A percentile compares a stretch with the other conserved stretches of the same genome.
phyloP scores from a whole-genome alignment of 2,797 vertebrate genomes.

The Loriculus beryllinus region DNA sequence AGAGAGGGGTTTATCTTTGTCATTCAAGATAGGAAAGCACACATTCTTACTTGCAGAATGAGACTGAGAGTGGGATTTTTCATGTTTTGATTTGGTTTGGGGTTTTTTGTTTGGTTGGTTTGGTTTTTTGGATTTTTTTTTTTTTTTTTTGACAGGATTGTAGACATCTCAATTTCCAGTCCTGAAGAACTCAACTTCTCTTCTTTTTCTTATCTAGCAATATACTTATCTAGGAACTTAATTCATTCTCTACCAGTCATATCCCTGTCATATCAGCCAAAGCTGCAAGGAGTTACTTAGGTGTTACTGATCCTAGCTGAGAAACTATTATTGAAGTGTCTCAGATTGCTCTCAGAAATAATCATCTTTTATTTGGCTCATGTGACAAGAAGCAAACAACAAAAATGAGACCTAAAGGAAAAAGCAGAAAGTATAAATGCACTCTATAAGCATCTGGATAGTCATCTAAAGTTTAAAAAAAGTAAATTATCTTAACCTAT shows the following conservation, averaged over 20 bases:
- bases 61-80: neutral
- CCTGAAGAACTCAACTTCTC: neutral
- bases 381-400: neutral
- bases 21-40: neutral
- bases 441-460: neutral
- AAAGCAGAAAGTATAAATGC: neutral
- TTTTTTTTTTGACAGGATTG: neutral
- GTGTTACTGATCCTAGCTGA: neutral
- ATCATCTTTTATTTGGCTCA: neutral
- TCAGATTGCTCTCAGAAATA: slow-evolving; percentile 12
- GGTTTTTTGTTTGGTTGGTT: neutral
- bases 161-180: neutral
- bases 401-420: neutral
- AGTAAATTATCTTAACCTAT: neutral
- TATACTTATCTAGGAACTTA: neutral
- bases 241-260: neutral
- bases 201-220: neutral
- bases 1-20: neutral
- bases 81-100: neutral
- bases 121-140: no score
- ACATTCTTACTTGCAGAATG: neutral
- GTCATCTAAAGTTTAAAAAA: neutral
- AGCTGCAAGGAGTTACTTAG: neutral
- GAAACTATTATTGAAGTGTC: neutral
- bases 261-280: neutral